Evolutionary conservation across 2,113 vertebrate species (phyloP), one percentile per base, ranked within the genome.

Genomic region (Hydrolagus affinis): DNA sequence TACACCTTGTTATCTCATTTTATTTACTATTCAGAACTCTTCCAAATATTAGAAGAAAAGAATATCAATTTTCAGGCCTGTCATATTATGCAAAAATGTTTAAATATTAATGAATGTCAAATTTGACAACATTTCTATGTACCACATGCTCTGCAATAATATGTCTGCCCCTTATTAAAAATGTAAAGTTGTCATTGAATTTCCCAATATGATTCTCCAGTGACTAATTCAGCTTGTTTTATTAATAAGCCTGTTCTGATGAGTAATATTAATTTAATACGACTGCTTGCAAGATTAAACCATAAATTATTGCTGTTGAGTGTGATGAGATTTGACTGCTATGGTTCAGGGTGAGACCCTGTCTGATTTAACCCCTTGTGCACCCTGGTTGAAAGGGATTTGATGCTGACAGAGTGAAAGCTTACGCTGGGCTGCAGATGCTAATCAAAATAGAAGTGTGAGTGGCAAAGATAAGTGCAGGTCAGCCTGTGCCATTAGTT

Each of bases 31-130:
- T 93, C 89, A 91, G 90, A 93, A 93, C 88, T 91, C 91, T 88
- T 92, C 89, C 92, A 94, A 94, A 94, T 93, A 93, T 93, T 94
- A 91, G 90, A 92, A 70, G 86, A 93, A 94, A 94, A 94, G 91
- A 93, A 94, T 93, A 95, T 93, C 91, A 91, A 86, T 94, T 94
- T 94, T 93, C 90, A 92, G 90, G 91, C 94, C 88, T 91, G 92
- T 94, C 92, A 93, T 88, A 75, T 93, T 91, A 90, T 69, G 88
- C 59, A 85, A 89, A 92, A 66, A 60, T 83, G 78, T 64, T 94
- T 89, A 93, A 93, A 94, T 95, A 94, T 95, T 94, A 93, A 95
- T 94, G 92, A 92, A 94, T 94, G 91, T 93, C 92, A 94, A 92
- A 94, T 95, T 94, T 95, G 90, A 93, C 91, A 91, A 94, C 87